A percentile compares a stretch with the other conserved stretches of the same genome.
Evolutionary conservation across 2,888 invertebrate species (phyloP).

Genomic region (Aquatica leii): DNA sequence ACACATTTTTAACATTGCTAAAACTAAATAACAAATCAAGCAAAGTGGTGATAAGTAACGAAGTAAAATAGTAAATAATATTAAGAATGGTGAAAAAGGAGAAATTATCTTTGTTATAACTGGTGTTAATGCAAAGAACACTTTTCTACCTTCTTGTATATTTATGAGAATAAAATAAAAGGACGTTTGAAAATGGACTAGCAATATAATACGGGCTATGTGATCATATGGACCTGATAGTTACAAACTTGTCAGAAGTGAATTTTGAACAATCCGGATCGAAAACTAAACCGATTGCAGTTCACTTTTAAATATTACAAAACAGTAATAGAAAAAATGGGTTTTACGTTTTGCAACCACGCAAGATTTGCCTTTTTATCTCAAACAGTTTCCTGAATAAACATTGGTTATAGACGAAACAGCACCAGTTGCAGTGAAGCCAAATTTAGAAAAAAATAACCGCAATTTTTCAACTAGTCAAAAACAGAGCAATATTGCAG

Average conservation of each 20-base stretch:
- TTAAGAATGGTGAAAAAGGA: not conserved
- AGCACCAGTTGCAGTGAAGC: not conserved
- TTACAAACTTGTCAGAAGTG: not conserved
- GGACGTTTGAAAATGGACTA: not conserved
- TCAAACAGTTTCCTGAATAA: not conserved
- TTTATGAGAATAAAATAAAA: not conserved
- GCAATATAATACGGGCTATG: too few species aligned
- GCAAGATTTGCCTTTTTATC: not conserved
- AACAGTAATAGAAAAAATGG: too few species aligned
- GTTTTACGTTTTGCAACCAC: too few species aligned
- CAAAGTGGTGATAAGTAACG: too few species aligned
- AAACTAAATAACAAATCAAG: too few species aligned
- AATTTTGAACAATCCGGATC: too few species aligned
- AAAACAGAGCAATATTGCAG: not conserved
- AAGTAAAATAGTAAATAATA: too few species aligned
- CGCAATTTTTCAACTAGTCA: not conserved
- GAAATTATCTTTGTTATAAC: not conserved
- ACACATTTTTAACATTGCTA: too few species aligned
- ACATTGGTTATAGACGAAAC: not conserved
- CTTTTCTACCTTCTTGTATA: conserved; percentile 3
- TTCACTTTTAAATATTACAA: too few species aligned
- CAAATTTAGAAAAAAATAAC: not conserved
- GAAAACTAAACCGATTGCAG: too few species aligned
- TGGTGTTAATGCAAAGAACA: not conserved
- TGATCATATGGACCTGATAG: not conserved